Evolutionary conservation across 2,888 invertebrate species (phyloP), one percentile per base, ranked within the genome.

Genomic region (Arrhopalites spinosus): DNA sequence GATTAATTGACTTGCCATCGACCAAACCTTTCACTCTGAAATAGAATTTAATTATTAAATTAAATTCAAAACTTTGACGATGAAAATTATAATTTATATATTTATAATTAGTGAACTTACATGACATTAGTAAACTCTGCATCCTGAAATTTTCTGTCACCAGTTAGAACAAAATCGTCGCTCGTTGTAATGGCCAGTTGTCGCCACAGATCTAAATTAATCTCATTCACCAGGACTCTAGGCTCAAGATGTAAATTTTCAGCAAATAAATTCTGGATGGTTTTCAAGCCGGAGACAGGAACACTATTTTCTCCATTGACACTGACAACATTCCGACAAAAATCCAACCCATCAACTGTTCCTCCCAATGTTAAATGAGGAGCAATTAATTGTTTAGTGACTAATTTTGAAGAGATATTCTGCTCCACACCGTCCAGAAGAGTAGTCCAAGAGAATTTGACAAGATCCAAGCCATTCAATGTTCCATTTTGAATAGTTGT

Each of bases 131-230:
- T 29, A 29, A 56, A 50, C 1, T 61, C 69, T 27, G 69, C 53
- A 20, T 69, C 53, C 0, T 74, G 13, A 2, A 61, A 23, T 17
- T 77, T 68, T 45, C 71, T 53, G 0, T 79, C 53, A 0, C 75
- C 69, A 0, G 64, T 68, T 1, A 43, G 20, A 2, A 76, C 59
- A 13, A 66, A 63, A 66, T 67, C 17, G 2, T 66, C 72, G 0
- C 61, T 43, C 0, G 36, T 64, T 7, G 30, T 56, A 5, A 76
- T 74, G 0, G 79, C 75, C 23, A 63, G 47, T 1, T 71, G 53
- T 27, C 74, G 47, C 81, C 81, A 81, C 13, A 77, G 56, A 0
- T 72, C 72, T 29, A 81, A n/a, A 27, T 77, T 73, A 2, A 81
- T 77, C 25, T 78, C 79, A 45, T 63, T 70, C 3, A 78, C n/a